A percentile compares a stretch with the other conserved stretches of the same genome.
Conservation (phyloP, 2,797 vertebrate genomes). For the Gadopsis bispinosus region DNA sequence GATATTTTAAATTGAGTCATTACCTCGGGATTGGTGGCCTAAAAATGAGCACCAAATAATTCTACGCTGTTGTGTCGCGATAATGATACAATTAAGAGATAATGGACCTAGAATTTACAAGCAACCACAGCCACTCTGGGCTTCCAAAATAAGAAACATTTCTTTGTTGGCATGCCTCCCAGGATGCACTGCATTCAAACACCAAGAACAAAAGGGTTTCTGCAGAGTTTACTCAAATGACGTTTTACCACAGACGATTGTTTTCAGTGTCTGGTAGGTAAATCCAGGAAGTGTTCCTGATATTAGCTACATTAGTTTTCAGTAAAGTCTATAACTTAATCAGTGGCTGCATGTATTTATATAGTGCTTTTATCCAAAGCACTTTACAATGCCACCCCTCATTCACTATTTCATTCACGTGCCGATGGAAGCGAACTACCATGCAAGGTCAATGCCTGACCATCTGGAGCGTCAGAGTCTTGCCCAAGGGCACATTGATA, state of each 20-base stretch:
- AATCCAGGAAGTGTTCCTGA: background rate
- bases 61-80: background rate
- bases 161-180: background rate
- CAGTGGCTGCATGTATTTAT: no score
- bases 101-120: background rate
- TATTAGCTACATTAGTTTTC: background rate
- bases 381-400: no score
- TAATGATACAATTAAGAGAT: constrained; percentile 21
- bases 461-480: no score
- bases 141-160: constrained; percentile 13
- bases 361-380: no score
- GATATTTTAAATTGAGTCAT: background rate
- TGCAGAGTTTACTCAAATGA: background rate
- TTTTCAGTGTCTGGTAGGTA: background rate
- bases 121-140: background rate
- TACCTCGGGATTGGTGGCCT: background rate
- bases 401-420: no score
- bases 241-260: background rate
- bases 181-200: background rate
- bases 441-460: no score
- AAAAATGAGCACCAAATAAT: background rate
- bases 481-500: no score
- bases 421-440: no score
- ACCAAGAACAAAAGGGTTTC: no score
- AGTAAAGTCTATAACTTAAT: background rate